Conservation (phyloP, 2,797 vertebrate genomes). For the Aeoliscus strigatus region DNA sequence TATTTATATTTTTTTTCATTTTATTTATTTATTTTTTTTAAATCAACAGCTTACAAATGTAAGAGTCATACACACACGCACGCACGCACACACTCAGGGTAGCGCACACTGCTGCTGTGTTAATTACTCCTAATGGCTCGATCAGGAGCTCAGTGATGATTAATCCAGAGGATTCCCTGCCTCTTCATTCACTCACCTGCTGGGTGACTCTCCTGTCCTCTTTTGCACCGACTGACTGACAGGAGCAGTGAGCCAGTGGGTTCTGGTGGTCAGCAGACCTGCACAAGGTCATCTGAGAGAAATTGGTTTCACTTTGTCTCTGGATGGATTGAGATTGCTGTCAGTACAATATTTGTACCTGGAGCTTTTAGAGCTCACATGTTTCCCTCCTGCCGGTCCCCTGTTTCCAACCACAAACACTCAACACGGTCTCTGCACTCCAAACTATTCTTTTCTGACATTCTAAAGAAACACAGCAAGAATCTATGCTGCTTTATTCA, state of each 20-base stretch:
- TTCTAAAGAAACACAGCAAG: too few species aligned
- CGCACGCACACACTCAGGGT: constrained; percentile 30
- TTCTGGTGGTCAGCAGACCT: constrained; percentile 22
- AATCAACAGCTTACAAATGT: constrained; percentile 43
- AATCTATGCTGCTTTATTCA: too few species aligned
- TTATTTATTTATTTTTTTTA: constrained; percentile 6
- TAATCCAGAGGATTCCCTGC: constrained; percentile 53
- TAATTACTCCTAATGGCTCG: constrained; percentile 72
- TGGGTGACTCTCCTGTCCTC: constrained; percentile 7
- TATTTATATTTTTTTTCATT: constrained; percentile 5
- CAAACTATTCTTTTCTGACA: too few species aligned
- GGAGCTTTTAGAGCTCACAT: too few species aligned
- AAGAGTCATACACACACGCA: constrained; percentile 16
- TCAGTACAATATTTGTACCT: background rate
- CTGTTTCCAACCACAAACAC: too few species aligned
- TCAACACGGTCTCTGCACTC: too few species aligned
- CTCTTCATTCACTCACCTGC: constrained; percentile 53
- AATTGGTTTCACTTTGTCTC: background rate
- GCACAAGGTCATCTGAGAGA: constrained; percentile 54
- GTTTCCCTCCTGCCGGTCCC: too few species aligned
- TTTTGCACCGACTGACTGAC: constrained; percentile 26
- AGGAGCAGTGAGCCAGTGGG: constrained; percentile 7
- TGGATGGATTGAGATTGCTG: background rate
- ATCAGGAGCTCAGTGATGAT: constrained; percentile 61
- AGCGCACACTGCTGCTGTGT: constrained; percentile 49